Conservation (phyloP, 1,140 invertebrate species). For the Drosophila seguyi region DNA sequence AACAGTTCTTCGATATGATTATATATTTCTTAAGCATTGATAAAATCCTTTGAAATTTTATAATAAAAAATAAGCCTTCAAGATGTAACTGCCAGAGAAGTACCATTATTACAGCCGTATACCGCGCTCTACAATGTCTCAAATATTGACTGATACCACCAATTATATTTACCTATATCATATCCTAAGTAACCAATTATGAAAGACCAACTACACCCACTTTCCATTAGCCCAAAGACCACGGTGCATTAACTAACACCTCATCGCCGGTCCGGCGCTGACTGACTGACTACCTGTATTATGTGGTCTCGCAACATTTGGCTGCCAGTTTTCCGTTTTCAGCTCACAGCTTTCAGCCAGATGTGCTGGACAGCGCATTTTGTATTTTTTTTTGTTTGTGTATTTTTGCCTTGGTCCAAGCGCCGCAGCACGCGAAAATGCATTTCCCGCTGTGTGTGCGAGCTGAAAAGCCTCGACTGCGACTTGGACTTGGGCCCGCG, state of each 20-base stretch:
- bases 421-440: conserved; percentile 75
- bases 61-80: not conserved
- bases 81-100: not conserved
- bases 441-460: conserved; percentile 74
- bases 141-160: not conserved
- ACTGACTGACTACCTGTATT: conserved; percentile 75
- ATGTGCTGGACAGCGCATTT: conserved; percentile 27
- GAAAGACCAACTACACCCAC: not conserved
- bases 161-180: not conserved
- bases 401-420: conserved; percentile 10
- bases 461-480: conserved; percentile 31
- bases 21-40: too few species aligned
- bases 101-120: too few species aligned
- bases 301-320: conserved; percentile 51
- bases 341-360: conserved; percentile 42
- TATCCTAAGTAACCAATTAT: not conserved
- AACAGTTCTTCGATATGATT: not conserved
- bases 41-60: not conserved
- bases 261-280: conserved; percentile 43
- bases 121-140: not conserved
- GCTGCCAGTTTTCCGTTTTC: conserved; percentile 36
- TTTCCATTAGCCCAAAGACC: conserved; percentile 3
- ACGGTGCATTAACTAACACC: conserved; percentile 50
- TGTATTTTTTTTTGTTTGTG: not conserved
- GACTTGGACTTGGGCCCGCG: conserved; percentile 6